Evolutionary conservation across 2,797 vertebrate genomes (phyloP).

Genomic region (Microcaecilia unicolor): DNA sequence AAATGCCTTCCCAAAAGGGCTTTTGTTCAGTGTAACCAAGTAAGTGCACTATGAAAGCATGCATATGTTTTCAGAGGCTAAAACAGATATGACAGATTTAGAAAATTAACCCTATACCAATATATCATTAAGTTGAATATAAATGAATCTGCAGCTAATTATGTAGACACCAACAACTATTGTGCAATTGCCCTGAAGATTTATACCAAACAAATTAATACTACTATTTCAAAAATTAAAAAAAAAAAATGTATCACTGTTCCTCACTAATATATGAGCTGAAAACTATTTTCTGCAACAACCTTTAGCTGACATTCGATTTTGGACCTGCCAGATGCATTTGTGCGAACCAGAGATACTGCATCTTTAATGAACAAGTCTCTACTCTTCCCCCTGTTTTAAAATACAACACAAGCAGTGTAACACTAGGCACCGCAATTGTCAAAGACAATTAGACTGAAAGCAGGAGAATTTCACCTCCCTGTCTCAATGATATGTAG

Average conservation of each 20-base stretch:
- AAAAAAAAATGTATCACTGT: constrained; percentile 32
- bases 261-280: constrained; percentile 59
- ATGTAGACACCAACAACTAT: too few relatives aligned
- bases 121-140: too few relatives aligned
- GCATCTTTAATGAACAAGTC: constrained; percentile 73
- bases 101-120: too few relatives aligned
- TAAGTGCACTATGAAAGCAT: too few relatives aligned
- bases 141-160: too few relatives aligned
- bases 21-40: too few relatives aligned
- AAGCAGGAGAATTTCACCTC: constrained; percentile 66
- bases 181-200: constrained; percentile 39
- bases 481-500: constrained; percentile 68
- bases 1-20: too few relatives aligned
- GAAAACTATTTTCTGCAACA: constrained; percentile 56
- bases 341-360: constrained; percentile 64
- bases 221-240: constrained; percentile 44
- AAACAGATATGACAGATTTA: too few relatives aligned
- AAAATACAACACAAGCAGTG: constrained; percentile 66
- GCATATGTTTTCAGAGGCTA: too few relatives aligned
- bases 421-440: constrained; percentile 63
- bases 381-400: constrained; percentile 64
- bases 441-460: constrained; percentile 71
- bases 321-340: constrained; percentile 70
- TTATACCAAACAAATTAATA: constrained; percentile 51
- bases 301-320: constrained; percentile 70